Evolutionary conservation across 2,113 vertebrate species (phyloP).

Genomic region (Centrocercus urophasianus): DNA sequence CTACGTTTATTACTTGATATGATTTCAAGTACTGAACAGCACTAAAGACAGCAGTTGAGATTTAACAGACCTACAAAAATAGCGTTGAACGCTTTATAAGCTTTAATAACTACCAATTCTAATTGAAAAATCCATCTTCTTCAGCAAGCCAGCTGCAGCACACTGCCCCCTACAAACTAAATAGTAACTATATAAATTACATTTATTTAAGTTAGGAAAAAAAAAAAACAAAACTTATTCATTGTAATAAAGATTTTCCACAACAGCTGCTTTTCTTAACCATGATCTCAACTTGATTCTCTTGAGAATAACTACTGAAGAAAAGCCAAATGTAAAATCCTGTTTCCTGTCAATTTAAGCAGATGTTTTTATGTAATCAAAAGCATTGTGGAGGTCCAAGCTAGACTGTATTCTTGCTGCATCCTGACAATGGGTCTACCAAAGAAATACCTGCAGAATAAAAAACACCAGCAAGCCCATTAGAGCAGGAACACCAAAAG

Average conservation of each 20-base stretch:
- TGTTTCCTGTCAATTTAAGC: constrained; percentile 72
- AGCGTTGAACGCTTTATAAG: neutral
- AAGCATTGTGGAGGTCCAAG: constrained; percentile 35
- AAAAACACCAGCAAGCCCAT: constrained; percentile 1
- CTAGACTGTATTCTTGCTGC: constrained; percentile 30
- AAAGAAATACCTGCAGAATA: neutral
- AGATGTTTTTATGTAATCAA: constrained; percentile 77
- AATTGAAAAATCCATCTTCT: constrained; percentile 8
- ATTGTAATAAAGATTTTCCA: constrained; percentile 69
- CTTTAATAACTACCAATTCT: neutral
- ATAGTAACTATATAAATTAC: constrained; percentile 32
- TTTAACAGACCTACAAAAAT: neutral
- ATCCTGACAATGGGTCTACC: constrained; percentile 33
- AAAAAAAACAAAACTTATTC: constrained; percentile 41
- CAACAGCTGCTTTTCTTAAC: constrained; percentile 77
- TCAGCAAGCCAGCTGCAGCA: neutral
- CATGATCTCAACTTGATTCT: constrained; percentile 72
- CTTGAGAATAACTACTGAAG: constrained; percentile 69
- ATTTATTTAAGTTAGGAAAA: constrained; percentile 53
- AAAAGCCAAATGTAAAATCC: constrained; percentile 75
- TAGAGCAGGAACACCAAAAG: neutral
- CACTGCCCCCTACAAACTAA: neutral
- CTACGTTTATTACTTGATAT: neutral
- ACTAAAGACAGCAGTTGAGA: neutral
- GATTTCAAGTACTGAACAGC: neutral